Base-by-base conservation (phyloP, 2,113 vertebrate genomes). In the Terrapene triunguis region DNA sequence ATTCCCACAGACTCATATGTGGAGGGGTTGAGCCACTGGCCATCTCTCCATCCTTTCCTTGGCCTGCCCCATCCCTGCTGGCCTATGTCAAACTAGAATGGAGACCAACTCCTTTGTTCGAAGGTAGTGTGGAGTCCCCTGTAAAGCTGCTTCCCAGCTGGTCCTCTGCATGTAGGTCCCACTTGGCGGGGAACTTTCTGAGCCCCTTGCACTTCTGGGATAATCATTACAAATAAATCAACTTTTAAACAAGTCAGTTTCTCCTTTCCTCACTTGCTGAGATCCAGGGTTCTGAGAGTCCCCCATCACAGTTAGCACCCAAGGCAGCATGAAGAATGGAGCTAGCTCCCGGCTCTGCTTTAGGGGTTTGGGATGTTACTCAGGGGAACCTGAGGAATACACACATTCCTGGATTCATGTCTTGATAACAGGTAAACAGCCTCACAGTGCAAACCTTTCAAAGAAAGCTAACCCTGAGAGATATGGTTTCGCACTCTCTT, bases 381-480 rank as follows among this genome's bases (percentile, higher is more conserved):
- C 5, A 24, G 12, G 50, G 59, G 57, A 74, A 32, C 17, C 38
- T 25, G 42, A 88, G 57, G 50, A 53, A 55, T 38, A 72, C 53
- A 42, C 0, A 0, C 69, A 32, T 55, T 87, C 8, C 50, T 10
- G 48, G 27, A 51, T 51, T 55, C 54, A 4, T 1, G 0, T 19
- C 78, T 54, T 32, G 47, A 57, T 69, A 89, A 80, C 90, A 74
- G 48, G 6, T 44, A 53, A 82, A 24, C 74, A 84, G 7, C 8
- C 42, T 44, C 44, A n/a, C 74, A 4, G n/a, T 2, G 53, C 22
- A 74, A 22, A 85, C 1, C 81, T 72, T 7, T 84, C 19, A 92
- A 10, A 90, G 65, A 57, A 78, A 74, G 1, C 82, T 32, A 3
- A 0, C 4, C 9, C 29, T 76, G 42, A 47, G 42, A 8, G 42